phyloP scores from a whole-genome alignment of 2,888 invertebrate genomes.

The Seira musarum region DNA sequence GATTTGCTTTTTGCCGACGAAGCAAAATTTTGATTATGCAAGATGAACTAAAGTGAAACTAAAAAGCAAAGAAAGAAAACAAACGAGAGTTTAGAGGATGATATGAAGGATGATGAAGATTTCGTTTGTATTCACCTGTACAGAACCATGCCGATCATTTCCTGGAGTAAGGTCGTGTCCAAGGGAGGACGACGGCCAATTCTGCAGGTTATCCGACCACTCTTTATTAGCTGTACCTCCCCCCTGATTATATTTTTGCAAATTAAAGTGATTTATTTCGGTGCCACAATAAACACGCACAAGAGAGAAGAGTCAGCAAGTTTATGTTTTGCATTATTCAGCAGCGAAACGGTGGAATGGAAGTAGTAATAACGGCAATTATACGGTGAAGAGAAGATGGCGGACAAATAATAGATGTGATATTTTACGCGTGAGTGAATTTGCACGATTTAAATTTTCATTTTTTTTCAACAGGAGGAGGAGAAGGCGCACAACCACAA shows the following conservation, averaged over 20 bases:
- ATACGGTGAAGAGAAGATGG: neutral
- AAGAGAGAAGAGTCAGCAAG: slow-evolving; percentile 16
- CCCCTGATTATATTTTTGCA: slow-evolving; percentile 62
- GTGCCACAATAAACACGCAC: neutral
- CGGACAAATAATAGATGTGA: no score
- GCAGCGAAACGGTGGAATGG: slow-evolving; percentile 10
- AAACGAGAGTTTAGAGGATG: neutral
- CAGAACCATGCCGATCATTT: slow-evolving; percentile 94
- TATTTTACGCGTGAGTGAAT: neutral
- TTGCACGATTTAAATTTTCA: neutral
- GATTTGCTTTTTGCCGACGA: no score
- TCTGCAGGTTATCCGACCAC: slow-evolving; percentile 77
- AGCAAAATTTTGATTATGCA: no score
- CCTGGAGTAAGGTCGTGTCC: slow-evolving; percentile 90
- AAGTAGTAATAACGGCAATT: neutral
- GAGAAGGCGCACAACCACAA: neutral
- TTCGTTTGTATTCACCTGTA: slow-evolving; percentile 80
- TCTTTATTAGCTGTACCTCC: slow-evolving; percentile 78
- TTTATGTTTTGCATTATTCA: no score
- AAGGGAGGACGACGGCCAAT: slow-evolving; percentile 72
- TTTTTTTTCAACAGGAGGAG: neutral
- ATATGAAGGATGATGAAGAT: slow-evolving; percentile 52
- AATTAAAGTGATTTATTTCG: neutral
- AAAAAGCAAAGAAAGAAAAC: neutral
- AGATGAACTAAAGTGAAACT: no score